A percentile compares a stretch with the other conserved stretches of the same genome.
Evolutionary conservation across 2,888 invertebrate species (phyloP).

Genomic region (Noctua pronuba): DNA sequence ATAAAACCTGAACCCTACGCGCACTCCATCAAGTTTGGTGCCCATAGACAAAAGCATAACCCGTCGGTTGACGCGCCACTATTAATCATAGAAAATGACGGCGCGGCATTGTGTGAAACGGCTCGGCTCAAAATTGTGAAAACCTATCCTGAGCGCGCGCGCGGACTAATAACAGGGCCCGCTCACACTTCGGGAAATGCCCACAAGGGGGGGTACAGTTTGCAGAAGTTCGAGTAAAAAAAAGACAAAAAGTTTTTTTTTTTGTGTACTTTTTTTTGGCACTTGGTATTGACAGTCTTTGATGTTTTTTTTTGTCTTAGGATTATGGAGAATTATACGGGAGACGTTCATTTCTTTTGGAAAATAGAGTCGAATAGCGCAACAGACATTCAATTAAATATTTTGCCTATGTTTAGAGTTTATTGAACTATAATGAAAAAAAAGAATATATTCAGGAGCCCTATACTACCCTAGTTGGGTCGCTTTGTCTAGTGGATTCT

Average conservation of each 20-base stretch:
- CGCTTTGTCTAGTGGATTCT: background rate
- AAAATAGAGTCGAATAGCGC: background rate
- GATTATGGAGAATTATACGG: too few species aligned
- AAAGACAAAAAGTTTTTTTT: background rate
- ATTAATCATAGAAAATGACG: slow-evolving; percentile 90
- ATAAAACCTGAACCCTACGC: slow-evolving; percentile 35
- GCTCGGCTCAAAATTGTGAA: slow-evolving; percentile 89
- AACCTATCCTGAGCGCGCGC: slow-evolving; percentile 84
- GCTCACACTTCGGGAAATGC: slow-evolving; percentile 86
- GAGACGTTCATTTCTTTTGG: background rate
- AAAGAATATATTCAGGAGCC: background rate
- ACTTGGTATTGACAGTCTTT: background rate
- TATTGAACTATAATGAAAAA: background rate
- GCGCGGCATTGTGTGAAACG: slow-evolving; percentile 83
- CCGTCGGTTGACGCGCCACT: slow-evolving; percentile 76
- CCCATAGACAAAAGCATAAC: slow-evolving; percentile 57
- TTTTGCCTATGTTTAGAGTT: background rate
- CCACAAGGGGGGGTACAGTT: slow-evolving; percentile 81
- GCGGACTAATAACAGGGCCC: slow-evolving; percentile 86
- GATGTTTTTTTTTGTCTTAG: background rate
- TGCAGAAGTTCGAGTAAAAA: slow-evolving; percentile 67
- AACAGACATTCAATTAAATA: background rate
- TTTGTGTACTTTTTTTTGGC: background rate
- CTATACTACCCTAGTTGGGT: background rate
- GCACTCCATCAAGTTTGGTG: slow-evolving; percentile 57